Evolutionary conservation across 1,140 invertebrate species (phyloP), one percentile per base, ranked within the genome.

Genomic region (Antheraea pernyi): DNA sequence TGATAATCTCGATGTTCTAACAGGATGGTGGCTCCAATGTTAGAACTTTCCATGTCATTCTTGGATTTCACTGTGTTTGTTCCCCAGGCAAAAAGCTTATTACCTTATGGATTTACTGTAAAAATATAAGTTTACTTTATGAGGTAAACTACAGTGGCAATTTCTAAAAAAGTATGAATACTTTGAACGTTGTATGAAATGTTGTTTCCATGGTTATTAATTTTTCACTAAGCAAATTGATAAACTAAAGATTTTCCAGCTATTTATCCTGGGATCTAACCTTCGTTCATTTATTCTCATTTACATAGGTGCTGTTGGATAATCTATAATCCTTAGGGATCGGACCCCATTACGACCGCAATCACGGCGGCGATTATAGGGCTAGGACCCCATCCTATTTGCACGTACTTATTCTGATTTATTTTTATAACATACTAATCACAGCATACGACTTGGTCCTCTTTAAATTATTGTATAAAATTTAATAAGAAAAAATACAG

Each of bases 241-340:
- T 53, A 13, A 16, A 53, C 16, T 53, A 53, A 53, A 53, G 46
- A 53, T 7, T 1, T 53, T 53, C 46, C 46, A 53, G 4, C 6
- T 53, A 53, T 53, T 53, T 53, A 16, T 13, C 11, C 16, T 11
- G 0, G 46, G 46, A n/a, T 53, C 46, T 16, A 53, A 53, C 13
- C 1, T 10, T 6, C 46, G 46, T 53, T 16, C 46, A 53, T 53
- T 53, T 53, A 53, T 53, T 53, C 46, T 53, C 46, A 53, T 53
- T 53, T 53, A 53, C 46, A 53, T 53, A 16, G 11, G 46, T 53
- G 13, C 46, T 53, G 13, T 53, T 11, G 46, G 46, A 53, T 53
- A 53, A 53, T 53, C 46, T 13, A 53, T 53, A 53, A 53, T 53
- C 46, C 46, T 53, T n/a, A 53, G 46, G 46, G 46, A n/a, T 53